These are phyloP conservation scores for Drosophila recens DNA, from an alignment of 2,888 invertebrate species.

Conservation along the genomic window DNA sequence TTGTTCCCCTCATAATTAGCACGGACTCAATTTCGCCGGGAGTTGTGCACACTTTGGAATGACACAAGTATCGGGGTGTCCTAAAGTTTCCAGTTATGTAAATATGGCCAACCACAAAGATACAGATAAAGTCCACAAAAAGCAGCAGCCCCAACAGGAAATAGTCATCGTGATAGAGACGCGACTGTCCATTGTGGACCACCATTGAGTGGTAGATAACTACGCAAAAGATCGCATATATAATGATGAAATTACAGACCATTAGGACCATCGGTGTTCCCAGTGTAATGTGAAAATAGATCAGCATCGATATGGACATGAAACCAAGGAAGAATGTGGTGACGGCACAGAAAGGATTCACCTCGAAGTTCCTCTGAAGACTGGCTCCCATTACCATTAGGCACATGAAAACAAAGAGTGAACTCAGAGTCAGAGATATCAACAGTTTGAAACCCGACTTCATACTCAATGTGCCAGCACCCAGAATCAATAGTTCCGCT, in stretches of 20 bases:
- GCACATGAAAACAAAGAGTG: slow-evolving; percentile 10
- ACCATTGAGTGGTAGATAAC: slow-evolving; percentile 25
- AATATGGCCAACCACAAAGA: slow-evolving; percentile 7
- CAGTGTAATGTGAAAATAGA: slow-evolving; percentile 9
- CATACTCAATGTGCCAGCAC: slow-evolving; percentile 15
- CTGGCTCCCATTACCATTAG: slow-evolving; percentile 25
- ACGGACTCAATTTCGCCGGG: background rate
- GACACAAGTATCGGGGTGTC: background rate
- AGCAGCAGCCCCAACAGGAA: slow-evolving; percentile 24
- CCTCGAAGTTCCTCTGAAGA: slow-evolving; percentile 1
- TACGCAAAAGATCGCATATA: slow-evolving; percentile 16
- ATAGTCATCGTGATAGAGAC: slow-evolving; percentile 10
- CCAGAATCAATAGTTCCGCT: slow-evolving; percentile 24
- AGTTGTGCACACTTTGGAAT: background rate
- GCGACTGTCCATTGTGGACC: slow-evolving; percentile 2
- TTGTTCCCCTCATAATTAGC: background rate
- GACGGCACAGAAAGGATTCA: slow-evolving; percentile 10
- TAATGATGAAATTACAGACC: background rate
- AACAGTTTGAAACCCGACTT: background rate
- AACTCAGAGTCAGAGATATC: background rate
- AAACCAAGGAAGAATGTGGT: slow-evolving; percentile 12
- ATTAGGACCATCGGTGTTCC: background rate
- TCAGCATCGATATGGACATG: background rate
- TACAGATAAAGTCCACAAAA: slow-evolving; percentile 26
- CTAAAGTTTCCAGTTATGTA: background rate